Percentiles rank a stretch among this genome's conserved stretches.
Evolutionary conservation across 2,113 vertebrate species (phyloP).

Genomic region (Xerus inauris): DNA sequence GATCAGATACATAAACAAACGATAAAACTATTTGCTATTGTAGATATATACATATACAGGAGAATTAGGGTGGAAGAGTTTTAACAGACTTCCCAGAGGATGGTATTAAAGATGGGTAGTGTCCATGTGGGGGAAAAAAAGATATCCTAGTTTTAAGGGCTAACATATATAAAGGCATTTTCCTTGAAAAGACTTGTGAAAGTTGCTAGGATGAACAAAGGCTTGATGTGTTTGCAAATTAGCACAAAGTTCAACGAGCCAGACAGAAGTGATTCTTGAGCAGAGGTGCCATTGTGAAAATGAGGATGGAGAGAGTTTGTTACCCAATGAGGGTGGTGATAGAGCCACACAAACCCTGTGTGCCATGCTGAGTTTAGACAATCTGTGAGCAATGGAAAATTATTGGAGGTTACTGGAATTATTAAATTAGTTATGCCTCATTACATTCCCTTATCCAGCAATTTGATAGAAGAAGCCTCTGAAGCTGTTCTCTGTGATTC

Average conservation of each 20-base stretch:
- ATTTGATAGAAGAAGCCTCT: conserved; percentile 15
- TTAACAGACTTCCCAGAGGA: neutral
- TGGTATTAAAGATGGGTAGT: neutral
- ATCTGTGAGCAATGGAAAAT: neutral
- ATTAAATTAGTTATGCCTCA: conserved; percentile 46
- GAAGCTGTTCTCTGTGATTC: conserved; percentile 32
- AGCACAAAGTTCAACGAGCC: neutral
- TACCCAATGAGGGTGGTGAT: neutral
- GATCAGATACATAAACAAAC: neutral
- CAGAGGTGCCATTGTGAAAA: neutral
- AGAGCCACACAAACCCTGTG: fast-evolving
- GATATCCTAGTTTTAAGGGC: neutral
- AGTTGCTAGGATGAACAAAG: neutral
- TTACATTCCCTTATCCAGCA: neutral
- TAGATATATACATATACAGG: neutral
- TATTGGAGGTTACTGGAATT: neutral
- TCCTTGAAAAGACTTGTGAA: neutral
- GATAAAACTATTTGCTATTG: neutral
- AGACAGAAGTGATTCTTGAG: neutral
- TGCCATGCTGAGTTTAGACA: neutral
- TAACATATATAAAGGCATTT: neutral
- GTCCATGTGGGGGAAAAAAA: neutral
- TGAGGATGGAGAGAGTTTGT: neutral
- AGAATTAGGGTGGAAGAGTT: neutral
- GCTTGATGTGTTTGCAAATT: neutral